A percentile compares a stretch with the other conserved stretches of the same genome.
Conservation (phyloP, 2,797 vertebrate genomes). For the Enteromius afrohamiltoni region DNA sequence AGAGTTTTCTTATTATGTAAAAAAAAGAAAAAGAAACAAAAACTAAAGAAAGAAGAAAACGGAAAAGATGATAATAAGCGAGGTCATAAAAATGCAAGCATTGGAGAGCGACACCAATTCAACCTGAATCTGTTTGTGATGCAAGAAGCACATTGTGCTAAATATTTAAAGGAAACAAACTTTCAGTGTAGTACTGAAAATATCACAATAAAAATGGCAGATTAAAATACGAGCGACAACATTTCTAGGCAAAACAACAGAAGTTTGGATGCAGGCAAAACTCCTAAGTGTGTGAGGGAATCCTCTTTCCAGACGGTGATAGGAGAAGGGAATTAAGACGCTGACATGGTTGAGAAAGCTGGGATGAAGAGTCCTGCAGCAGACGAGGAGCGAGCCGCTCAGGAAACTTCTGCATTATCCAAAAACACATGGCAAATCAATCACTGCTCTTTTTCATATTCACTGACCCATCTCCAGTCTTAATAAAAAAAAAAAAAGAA, state of each 20-base stretch:
- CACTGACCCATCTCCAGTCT: not conserved
- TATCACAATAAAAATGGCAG: conserved; percentile 85
- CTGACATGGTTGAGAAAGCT: conserved; percentile 49
- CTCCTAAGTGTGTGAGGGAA: conserved; percentile 65
- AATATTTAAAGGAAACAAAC: conserved; percentile 85
- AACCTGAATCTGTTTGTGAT: conserved; percentile 78
- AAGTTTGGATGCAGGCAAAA: conserved; percentile 67
- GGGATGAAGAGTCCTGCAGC: conserved; percentile 42
- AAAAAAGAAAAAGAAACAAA: conserved; percentile 64
- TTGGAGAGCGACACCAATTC: conserved; percentile 81
- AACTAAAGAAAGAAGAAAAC: not conserved
- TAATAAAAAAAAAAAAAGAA: not conserved
- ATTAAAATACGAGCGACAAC: conserved; percentile 88
- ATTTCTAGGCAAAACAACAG: conserved; percentile 79
- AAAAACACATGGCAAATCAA: not conserved
- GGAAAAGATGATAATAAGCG: conserved; percentile 74
- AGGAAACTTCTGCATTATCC: not conserved
- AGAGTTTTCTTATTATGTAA: conserved; percentile 65
- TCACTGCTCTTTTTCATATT: not conserved
- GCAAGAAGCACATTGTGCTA: conserved; percentile 92
- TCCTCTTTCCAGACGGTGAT: conserved; percentile 76
- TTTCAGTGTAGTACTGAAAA: conserved; percentile 91
- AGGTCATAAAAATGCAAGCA: conserved; percentile 81
- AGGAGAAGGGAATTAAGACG: conserved; percentile 46
- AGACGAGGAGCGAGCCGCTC: conserved; percentile 28